Base-by-base conservation (phyloP, 2,888 invertebrate genomes). In the Diloba caeruleocephala region DNA sequence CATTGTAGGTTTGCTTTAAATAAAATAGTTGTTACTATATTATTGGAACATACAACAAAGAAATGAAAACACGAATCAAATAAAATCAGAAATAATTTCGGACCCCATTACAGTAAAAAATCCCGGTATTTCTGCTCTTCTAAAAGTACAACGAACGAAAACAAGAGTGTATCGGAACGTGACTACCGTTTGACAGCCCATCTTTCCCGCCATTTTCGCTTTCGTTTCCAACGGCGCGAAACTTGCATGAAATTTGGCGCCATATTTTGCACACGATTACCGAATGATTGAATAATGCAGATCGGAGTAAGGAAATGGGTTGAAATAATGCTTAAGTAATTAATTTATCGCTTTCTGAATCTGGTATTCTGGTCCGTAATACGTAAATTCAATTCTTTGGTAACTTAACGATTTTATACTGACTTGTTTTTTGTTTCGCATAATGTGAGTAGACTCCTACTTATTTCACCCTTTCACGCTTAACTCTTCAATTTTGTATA, bases 161-260 rank as follows among this genome's bases (percentile, higher is more conserved):
- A 49, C 67, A 76, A 82, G 73, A 81, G 81, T 82, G 71, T 67
- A 78, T 63, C 71, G 74, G 76, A 79, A 78, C 79, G 78, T 67
- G 21, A 7, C 3, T 4, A 21, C 6, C 51, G 49, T 78, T 79
- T 76, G 78, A 79, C 83, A 76, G 76, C 72, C 70, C 74, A 74
- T 79, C 75, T 79, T 78, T 79, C 77, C 78, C 80, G 80, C 81
- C 74, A 72, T 75, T 81, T 79, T 82, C 82, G 82, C 87, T 86
- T 84, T 86, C 84, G 44, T 81, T 78, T 68, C 63, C 63, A 78
- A 66, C 64, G 59, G 65, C 66, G 71, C 74, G 66, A 71, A 71
- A 67, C 61, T 21, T 38, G 55, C 65, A 71, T 75, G 69, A 76
- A 79, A 77, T 80, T 76, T 50, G 61, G 68, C 58, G 64, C 71